phyloP scores from a whole-genome alignment of 2,797 vertebrate species.

The Peromyscus aztecus region DNA sequence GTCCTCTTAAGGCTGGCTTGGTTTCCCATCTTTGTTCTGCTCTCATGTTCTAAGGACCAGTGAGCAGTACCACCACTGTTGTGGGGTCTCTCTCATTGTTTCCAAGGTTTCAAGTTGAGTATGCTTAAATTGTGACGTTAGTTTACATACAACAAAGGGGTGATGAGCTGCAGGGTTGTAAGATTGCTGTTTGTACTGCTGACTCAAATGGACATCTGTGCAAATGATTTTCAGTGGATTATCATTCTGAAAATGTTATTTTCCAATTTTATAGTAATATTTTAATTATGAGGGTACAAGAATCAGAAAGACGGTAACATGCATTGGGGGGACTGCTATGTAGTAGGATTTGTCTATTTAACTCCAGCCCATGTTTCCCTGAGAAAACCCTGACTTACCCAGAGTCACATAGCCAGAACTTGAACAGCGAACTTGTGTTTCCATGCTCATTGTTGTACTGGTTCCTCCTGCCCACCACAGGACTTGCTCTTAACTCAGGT shows the following conservation, averaged over 20 bases:
- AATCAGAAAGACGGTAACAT: slow-evolving; percentile 49
- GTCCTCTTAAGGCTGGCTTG: slow-evolving; percentile 87
- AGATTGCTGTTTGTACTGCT: slow-evolving; percentile 60
- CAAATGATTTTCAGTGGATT: slow-evolving; percentile 40
- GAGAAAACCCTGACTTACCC: slow-evolving; percentile 31
- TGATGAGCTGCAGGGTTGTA: slow-evolving; percentile 81
- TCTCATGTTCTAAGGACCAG: slow-evolving; percentile 78
- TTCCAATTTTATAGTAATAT: slow-evolving; percentile 52
- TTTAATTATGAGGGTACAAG: slow-evolving; percentile 21
- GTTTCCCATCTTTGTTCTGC: slow-evolving; percentile 74
- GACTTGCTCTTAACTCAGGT: neutral
- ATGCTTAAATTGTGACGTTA: slow-evolving; percentile 83
- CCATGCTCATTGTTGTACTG: neutral
- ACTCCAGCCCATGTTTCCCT: slow-evolving; percentile 50
- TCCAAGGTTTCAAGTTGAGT: slow-evolving; percentile 81
- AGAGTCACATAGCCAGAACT: slow-evolving; percentile 28
- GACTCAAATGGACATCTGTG: slow-evolving; percentile 65
- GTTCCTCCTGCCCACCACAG: neutral
- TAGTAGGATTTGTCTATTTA: slow-evolving; percentile 59
- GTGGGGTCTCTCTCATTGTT: slow-evolving; percentile 81
- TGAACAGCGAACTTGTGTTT: slow-evolving; percentile 37
- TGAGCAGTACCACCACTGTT: slow-evolving; percentile 79
- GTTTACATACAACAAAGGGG: slow-evolving; percentile 70
- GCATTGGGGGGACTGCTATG: neutral
- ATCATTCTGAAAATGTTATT: slow-evolving; percentile 56